Percentiles rank a stretch among this genome's conserved stretches.
Evolutionary conservation across 2,113 vertebrate genomes (phyloP).

Genomic region (Oncorhynchus nerka): DNA sequence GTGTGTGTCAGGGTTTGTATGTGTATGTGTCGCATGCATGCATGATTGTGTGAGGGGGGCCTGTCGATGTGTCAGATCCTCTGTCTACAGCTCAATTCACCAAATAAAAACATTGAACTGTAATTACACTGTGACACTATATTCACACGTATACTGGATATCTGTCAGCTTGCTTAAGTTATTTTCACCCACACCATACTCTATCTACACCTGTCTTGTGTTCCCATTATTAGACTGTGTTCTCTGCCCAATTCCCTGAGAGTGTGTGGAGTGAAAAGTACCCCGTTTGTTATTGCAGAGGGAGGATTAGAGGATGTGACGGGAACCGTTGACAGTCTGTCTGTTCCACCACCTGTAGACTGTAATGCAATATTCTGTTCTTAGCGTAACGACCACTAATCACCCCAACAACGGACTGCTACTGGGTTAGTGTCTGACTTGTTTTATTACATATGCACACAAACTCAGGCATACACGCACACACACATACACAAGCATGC

Average conservation of each 20-base stretch:
- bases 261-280: too few species aligned
- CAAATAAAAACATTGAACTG: constrained; percentile 42
- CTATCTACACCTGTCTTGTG: neutral
- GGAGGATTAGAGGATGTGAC: too few species aligned
- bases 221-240: neutral
- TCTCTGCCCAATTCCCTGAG: neutral
- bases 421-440: too few species aligned
- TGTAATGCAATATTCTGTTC: too few species aligned
- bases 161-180: constrained; percentile 22
- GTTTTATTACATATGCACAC: neutral
- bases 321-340: too few species aligned
- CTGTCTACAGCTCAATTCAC: constrained; percentile 9
- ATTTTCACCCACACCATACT: neutral
- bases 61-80: constrained; percentile 6
- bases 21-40: constrained; percentile 18
- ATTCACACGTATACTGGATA: constrained; percentile 43
- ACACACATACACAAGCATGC: neutral
- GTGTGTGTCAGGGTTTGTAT: neutral
- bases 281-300: too few species aligned
- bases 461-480: neutral
- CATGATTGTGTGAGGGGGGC: neutral
- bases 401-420: too few species aligned
- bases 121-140: constrained; percentile 55
- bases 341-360: too few species aligned
- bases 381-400: too few species aligned